These are phyloP conservation scores for Genyomyrus donnyi DNA, from an alignment of 2,113 vertebrate genomes.

Conservation along the genomic window DNA sequence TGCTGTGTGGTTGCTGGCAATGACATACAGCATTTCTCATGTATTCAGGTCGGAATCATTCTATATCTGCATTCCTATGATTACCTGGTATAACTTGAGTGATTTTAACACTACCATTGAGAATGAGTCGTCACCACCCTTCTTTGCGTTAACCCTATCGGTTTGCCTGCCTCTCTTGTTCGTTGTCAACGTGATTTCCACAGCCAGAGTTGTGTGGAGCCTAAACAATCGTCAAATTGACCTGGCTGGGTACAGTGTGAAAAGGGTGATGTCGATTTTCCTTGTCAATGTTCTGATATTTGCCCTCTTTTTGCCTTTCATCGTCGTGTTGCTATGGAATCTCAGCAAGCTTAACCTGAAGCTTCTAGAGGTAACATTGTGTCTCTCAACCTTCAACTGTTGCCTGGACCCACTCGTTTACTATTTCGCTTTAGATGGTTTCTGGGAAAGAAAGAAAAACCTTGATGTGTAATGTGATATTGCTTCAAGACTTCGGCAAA, in stretches of 20 bases:
- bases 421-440: too few species aligned
- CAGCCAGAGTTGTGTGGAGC: not conserved
- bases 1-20: not conserved
- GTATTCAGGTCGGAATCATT: not conserved
- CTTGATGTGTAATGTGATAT: too few species aligned
- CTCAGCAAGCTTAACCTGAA: too few species aligned
- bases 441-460: too few species aligned
- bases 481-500: too few species aligned
- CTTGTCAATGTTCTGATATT: not conserved
- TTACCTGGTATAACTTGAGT: fast-evolving
- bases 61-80: not conserved
- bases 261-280: not conserved
- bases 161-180: not conserved
- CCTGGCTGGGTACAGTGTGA: not conserved
- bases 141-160: not conserved
- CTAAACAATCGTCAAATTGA: not conserved
- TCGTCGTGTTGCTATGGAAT: not conserved
- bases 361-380: too few species aligned
- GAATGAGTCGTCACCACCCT: not conserved
- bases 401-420: too few species aligned
- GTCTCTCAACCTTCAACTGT: too few species aligned
- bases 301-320: not conserved
- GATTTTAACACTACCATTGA: not conserved
- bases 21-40: not conserved
- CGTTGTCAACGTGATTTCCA: not conserved